Conservation (phyloP, 2,113 vertebrate genomes). For the Agapornis roseicollis region DNA sequence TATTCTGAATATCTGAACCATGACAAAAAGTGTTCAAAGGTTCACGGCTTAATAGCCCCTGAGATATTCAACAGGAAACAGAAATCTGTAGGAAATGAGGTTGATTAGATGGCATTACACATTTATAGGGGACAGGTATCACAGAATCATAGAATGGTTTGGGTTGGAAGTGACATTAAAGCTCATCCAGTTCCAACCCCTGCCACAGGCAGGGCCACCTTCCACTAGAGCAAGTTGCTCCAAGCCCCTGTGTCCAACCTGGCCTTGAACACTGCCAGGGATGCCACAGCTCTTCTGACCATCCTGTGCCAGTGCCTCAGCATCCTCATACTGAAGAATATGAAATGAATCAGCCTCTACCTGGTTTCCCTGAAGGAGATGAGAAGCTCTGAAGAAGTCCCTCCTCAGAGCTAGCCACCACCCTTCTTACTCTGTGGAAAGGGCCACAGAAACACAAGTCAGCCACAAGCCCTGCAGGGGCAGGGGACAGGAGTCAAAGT, state of each 20-base stretch:
- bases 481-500: not conserved
- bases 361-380: not conserved
- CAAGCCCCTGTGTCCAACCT: not conserved
- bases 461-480: not conserved
- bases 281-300: not conserved
- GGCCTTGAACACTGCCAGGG: not conserved
- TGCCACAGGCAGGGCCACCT: not conserved
- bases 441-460: not conserved
- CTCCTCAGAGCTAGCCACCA: not conserved
- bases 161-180: not conserved
- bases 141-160: not conserved
- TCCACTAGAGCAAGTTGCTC: not conserved
- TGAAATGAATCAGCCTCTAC: not conserved
- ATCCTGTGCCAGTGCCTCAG: not conserved
- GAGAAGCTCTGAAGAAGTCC: not conserved
- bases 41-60: not conserved
- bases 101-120: not conserved
- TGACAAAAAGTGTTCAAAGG: not conserved
- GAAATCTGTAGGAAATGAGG: not conserved
- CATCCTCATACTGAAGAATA: not conserved
- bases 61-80: not conserved
- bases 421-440: not conserved
- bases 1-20: not conserved
- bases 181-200: not conserved
- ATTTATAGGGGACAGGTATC: not conserved